These are phyloP conservation scores for Psylliodes chrysocephalus DNA, from an alignment of 2,888 invertebrate genomes.

Conservation along the genomic window DNA sequence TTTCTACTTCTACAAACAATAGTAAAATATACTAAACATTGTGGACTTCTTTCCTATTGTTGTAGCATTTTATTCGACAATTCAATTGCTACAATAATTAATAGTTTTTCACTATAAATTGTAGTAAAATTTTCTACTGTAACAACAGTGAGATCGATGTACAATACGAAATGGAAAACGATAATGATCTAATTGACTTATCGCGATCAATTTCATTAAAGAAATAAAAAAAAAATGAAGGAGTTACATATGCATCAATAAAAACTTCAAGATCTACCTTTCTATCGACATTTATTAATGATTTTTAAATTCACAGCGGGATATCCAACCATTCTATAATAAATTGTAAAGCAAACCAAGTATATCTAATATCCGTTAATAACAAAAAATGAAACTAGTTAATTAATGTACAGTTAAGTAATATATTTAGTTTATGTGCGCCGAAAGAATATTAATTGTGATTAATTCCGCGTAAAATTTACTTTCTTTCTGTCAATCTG, in stretches of 20 bases:
- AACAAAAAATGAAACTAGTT: slow-evolving; percentile 2
- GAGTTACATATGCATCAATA: background rate
- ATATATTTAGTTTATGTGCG: slow-evolving; percentile 8
- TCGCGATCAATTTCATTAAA: background rate
- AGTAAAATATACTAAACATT: no score
- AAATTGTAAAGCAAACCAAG: background rate
- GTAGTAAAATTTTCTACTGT: no score
- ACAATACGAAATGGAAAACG: background rate
- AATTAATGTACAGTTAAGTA: background rate
- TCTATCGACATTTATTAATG: slow-evolving; percentile 13
- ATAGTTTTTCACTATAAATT: no score
- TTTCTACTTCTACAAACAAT: no score
- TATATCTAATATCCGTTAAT: background rate
- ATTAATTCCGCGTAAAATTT: background rate
- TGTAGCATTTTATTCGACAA: no score
- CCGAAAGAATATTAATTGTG: background rate
- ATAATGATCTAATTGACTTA: background rate
- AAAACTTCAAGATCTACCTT: slow-evolving; percentile 5
- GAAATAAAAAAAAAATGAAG: background rate
- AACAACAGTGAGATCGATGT: background rate
- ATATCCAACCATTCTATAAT: background rate
- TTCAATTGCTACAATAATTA: no score
- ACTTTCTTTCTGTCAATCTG: background rate
- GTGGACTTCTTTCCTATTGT: no score
- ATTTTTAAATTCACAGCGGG: slow-evolving; percentile 2